Evolutionary conservation across 2,113 vertebrate species (phyloP), one percentile per base, ranked within the genome.

Genomic region (Gymnorhina tibicen): DNA sequence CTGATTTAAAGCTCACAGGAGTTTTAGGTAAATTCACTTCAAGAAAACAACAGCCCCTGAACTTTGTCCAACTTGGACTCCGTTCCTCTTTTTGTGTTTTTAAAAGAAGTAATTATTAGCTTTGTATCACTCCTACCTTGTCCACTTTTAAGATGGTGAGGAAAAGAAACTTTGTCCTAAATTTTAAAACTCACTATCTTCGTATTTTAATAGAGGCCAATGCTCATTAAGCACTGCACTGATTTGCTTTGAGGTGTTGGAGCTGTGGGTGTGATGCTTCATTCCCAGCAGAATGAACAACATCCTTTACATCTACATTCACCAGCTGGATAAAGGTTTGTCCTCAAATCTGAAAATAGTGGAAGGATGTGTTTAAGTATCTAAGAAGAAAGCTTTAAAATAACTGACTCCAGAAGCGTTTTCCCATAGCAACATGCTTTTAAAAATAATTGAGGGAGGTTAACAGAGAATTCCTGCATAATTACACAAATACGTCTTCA

Each of bases 391-490:
- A 80, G 75, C 41, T 86, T 91, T 50, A 88, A 86, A 96, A 95
- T 77, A 93, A 86, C 82, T 66, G 30, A 39, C 52, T 87, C n/a
- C 9, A 42, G 50, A 53, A 95, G 42, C 39, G 35, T 73, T 90
- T 91, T 74, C 70, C 81, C 94, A 87, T 91, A 90, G 95, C 85
- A 96, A 95, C 87, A 21, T 33, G 24, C 37, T 83, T 90, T 94
- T 80, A 88, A 96, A 96, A 91, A 85, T 95, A 91, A 89, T 85
- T 93, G 68, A 64, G 68, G 78, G 68, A 83, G 37, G 39, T 92
- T 93, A 91, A 88, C 17, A 44, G 78, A 88, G 82, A 90, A 86
- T 52, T 70, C 67, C 74, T 79, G 81, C 67, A 76, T 85, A 89
- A 87, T 93, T 85, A 77, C 26, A 82, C 44, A 89, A 85, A 82